Evolutionary conservation across 2,113 vertebrate genomes (phyloP).

Genomic region (Penelope pileata): DNA sequence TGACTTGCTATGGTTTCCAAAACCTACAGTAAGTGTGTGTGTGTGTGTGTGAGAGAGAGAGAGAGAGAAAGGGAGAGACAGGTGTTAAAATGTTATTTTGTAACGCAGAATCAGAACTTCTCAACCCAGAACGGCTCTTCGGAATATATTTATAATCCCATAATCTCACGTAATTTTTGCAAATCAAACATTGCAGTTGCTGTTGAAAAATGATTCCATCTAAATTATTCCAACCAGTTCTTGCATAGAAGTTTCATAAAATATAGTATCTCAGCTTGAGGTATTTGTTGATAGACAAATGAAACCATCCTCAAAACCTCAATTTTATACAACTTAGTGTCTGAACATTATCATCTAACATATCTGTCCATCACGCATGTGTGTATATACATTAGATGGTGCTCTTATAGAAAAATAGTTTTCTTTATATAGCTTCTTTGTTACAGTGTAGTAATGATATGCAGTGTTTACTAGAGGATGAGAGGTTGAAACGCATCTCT

Average conservation of each 20-base stretch:
- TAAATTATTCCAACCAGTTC: background rate
- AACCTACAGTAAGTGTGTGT: background rate
- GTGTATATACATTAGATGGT: background rate
- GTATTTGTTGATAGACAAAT: background rate
- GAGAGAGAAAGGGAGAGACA: fast-evolving
- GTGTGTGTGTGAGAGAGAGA: fast-evolving
- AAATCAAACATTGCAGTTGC: background rate
- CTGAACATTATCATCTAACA: fast-evolving
- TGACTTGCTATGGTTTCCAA: background rate
- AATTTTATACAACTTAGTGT: fast-evolving
- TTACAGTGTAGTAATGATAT: fast-evolving
- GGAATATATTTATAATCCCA: background rate
- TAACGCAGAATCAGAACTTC: background rate
- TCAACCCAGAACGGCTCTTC: background rate
- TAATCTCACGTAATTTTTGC: fast-evolving
- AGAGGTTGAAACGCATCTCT: background rate
- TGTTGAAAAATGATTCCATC: background rate
- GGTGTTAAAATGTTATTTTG: background rate
- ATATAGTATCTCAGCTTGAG: background rate
- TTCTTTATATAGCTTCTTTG: background rate
- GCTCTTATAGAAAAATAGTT: background rate
- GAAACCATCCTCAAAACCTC: background rate
- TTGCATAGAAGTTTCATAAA: background rate
- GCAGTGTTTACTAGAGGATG: background rate
- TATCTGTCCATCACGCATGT: fast-evolving